These are phyloP conservation scores for Coremacera marginata DNA, from an alignment of 2,888 invertebrate species.

Conservation along the genomic window DNA sequence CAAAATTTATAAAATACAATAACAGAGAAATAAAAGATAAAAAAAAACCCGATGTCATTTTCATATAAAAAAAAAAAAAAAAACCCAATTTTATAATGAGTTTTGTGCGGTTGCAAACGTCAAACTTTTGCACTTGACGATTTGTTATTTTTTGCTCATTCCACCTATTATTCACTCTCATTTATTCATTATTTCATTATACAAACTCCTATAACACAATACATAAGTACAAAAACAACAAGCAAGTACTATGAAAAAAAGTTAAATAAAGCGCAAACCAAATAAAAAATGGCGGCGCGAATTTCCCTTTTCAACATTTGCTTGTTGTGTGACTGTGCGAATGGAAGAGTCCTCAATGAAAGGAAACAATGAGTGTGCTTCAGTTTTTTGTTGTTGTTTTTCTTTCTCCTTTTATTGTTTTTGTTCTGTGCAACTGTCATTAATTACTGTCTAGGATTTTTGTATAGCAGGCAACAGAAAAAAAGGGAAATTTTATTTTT, in stretches of 20 bases:
- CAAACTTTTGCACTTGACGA: slow-evolving; percentile 65
- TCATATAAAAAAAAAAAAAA: neutral
- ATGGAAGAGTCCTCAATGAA: slow-evolving; percentile 35
- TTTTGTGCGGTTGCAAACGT: slow-evolving; percentile 52
- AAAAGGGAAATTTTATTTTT: slow-evolving; percentile 43
- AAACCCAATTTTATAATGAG: slow-evolving; percentile 27
- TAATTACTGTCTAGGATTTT: slow-evolving; percentile 68
- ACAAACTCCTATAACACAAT: slow-evolving; percentile 30
- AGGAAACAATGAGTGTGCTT: slow-evolving; percentile 32
- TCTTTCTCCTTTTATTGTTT: neutral
- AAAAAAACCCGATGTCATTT: too few species aligned
- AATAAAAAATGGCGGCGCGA: slow-evolving; percentile 68
- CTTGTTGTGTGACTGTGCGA: slow-evolving; percentile 3
- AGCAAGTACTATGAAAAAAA: neutral
- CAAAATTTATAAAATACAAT: neutral
- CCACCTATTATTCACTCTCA: slow-evolving; percentile 7
- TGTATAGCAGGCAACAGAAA: slow-evolving; percentile 23
- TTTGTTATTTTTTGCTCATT: slow-evolving; percentile 25
- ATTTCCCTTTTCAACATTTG: slow-evolving; percentile 55
- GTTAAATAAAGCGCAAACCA: slow-evolving; percentile 1
- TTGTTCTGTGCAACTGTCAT: slow-evolving; percentile 64
- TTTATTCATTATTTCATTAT: slow-evolving; percentile 39
- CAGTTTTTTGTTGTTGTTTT: slow-evolving; percentile 20
- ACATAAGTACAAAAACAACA: slow-evolving; percentile 10
- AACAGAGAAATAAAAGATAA: neutral